Evolutionary conservation across 2,888 invertebrate genomes (phyloP).

Genomic region (Hirtodrosophila duncani): DNA sequence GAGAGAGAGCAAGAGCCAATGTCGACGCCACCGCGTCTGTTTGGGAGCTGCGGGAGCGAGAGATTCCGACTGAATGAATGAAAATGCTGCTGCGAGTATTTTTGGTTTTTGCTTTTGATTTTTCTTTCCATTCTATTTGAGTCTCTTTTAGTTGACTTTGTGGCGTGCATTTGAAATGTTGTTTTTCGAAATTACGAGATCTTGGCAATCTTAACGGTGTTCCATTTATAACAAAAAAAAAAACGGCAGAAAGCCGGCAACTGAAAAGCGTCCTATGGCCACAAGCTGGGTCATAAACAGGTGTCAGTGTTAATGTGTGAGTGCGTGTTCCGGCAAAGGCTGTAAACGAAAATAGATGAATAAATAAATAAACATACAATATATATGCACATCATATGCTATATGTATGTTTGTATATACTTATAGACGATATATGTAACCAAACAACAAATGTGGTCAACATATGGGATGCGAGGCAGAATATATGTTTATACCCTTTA

Average conservation of each 20-base stretch:
- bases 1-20: slow-evolving; percentile 2
- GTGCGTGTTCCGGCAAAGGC: slow-evolving; percentile 29
- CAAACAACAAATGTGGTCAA: slow-evolving; percentile 22
- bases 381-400: slow-evolving; percentile 14
- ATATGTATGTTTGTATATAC: slow-evolving; percentile 16
- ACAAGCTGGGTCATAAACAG: slow-evolving; percentile 43
- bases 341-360: slow-evolving; percentile 54
- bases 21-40: not conserved
- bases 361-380: slow-evolving; percentile 15
- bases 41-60: slow-evolving; percentile 1
- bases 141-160: slow-evolving; percentile 51
- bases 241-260: slow-evolving; percentile 21
- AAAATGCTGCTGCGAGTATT: slow-evolving; percentile 32
- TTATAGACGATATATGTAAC: slow-evolving; percentile 2
- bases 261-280: slow-evolving; percentile 14
- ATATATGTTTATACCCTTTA: slow-evolving; percentile 2
- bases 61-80: slow-evolving; percentile 40
- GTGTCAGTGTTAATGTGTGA: slow-evolving; percentile 39
- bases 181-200: slow-evolving; percentile 32
- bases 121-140: slow-evolving; percentile 37
- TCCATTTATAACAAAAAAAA: slow-evolving; percentile 17
- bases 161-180: slow-evolving; percentile 55
- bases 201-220: slow-evolving; percentile 22
- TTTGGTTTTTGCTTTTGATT: slow-evolving; percentile 42
- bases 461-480: slow-evolving; percentile 30